Evolutionary conservation across 2,113 vertebrate species (phyloP).

Genomic region (Cephalopholis sonnerati): DNA sequence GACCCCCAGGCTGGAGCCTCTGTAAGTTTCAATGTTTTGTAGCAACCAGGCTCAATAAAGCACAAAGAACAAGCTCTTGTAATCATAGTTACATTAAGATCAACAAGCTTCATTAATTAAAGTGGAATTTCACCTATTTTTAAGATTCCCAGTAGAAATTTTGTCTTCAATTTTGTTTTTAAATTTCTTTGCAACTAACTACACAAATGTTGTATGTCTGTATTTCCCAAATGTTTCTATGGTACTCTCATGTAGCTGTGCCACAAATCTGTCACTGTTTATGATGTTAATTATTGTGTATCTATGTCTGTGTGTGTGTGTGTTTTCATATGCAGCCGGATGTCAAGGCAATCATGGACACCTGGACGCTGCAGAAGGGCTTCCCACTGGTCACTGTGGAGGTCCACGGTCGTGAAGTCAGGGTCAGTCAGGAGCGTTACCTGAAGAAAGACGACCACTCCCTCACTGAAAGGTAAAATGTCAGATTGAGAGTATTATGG

Average conservation of each 20-base stretch:
- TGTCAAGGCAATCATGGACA: slow-evolving; percentile 91
- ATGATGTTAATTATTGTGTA: not conserved
- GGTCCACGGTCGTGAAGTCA: slow-evolving; percentile 86
- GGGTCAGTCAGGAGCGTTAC: slow-evolving; percentile 89
- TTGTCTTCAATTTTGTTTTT: too few relatives aligned
- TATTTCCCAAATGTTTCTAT: not conserved
- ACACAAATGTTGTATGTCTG: not conserved
- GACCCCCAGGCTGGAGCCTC: slow-evolving; percentile 69
- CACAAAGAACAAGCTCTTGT: too few relatives aligned
- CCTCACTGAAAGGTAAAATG: slow-evolving; percentile 84
- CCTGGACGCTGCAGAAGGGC: slow-evolving; percentile 93
- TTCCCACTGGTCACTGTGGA: slow-evolving; percentile 91
- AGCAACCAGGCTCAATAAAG: too few relatives aligned
- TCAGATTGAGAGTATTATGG: not conserved
- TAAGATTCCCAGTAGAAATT: not conserved
- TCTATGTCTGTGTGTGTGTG: slow-evolving; percentile 12
- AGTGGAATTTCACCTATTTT: too few relatives aligned
- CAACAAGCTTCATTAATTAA: too few relatives aligned
- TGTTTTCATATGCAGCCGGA: slow-evolving; percentile 79
- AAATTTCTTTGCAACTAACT: not conserved
- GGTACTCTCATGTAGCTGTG: not conserved
- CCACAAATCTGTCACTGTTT: not conserved
- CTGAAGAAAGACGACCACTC: slow-evolving; percentile 79
- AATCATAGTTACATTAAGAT: not conserved
- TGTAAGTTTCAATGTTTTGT: slow-evolving; percentile 85